A percentile compares a stretch with the other conserved stretches of the same genome.
phyloP scores from a whole-genome alignment of 2,888 invertebrate species.

The Ephialtes manifestator region DNA sequence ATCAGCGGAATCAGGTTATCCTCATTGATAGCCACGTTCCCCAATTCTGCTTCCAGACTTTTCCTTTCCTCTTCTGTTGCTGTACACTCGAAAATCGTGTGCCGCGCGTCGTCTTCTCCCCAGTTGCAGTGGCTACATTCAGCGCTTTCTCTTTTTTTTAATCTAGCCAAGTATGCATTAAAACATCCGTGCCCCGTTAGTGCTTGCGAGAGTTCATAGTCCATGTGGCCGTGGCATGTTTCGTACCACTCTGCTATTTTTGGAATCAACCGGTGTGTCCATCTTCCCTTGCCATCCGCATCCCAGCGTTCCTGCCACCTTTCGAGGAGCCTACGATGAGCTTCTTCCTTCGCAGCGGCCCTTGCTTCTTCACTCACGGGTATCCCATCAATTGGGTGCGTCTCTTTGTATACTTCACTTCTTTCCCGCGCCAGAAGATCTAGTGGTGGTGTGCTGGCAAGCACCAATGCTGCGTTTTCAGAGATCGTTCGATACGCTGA shows the following conservation, averaged over 20 bases:
- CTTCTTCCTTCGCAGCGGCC: background rate
- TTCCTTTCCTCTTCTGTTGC: background rate
- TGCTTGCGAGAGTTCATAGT: background rate
- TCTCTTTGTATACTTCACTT: background rate
- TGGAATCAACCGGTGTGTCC: background rate
- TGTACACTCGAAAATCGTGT: background rate
- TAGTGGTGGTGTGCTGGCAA: background rate
- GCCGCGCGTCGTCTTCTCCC: background rate
- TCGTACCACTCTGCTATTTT: background rate
- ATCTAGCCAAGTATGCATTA: background rate
- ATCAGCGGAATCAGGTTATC: too few relatives aligned
- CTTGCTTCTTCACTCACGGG: background rate
- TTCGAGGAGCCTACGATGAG: background rate
- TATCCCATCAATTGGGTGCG: background rate
- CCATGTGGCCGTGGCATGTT: background rate
- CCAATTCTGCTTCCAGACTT: too few relatives aligned
- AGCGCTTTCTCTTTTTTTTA: background rate
- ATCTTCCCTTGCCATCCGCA: background rate
- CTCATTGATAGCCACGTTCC: too few relatives aligned
- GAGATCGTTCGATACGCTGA: too few relatives aligned
- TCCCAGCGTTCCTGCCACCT: background rate
- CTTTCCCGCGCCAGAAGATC: background rate
- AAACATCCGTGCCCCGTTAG: background rate
- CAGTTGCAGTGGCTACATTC: background rate
- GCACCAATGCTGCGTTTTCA: background rate